A percentile compares a stretch with the other conserved stretches of the same genome.
Conservation (phyloP, 1,140 invertebrate genomes). For the Eubasilissa regina region DNA sequence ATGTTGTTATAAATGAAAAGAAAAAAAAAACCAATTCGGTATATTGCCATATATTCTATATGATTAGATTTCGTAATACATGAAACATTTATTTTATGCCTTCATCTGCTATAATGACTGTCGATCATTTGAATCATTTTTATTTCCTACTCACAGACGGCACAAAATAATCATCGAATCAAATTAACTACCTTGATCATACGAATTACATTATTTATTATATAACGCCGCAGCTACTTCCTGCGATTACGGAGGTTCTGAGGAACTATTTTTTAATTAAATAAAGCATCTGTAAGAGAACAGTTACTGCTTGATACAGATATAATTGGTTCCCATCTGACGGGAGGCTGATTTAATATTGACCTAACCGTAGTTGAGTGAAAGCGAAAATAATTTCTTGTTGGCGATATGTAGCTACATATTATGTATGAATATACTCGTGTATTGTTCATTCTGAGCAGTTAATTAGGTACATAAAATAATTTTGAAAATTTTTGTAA, state of each 20-base stretch:
- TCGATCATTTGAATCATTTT: slow-evolving; percentile 4
- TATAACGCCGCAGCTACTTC: neutral
- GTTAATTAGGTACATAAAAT: no score
- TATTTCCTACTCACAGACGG: neutral
- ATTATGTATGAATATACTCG: neutral
- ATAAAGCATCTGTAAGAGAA: neutral
- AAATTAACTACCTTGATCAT: neutral
- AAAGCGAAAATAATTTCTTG: neutral
- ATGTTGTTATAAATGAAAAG: no score
- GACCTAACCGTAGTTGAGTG: neutral
- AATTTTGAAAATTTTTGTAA: no score
- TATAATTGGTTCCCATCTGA: neutral
- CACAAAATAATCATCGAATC: neutral
- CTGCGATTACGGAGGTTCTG: neutral
- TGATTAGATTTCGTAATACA: no score
- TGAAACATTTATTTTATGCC: no score
- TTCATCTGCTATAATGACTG: neutral
- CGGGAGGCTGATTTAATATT: slow-evolving; percentile 2
- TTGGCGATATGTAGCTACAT: neutral
- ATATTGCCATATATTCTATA: no score
- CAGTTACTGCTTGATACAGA: neutral
- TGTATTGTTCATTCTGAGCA: neutral
- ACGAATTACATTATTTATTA: neutral
- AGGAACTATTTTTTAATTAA: neutral
- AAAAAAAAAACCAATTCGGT: no score